phyloP scores from a whole-genome alignment of 2,797 vertebrate genomes.

The Phaenicophaeus curvirostris region DNA sequence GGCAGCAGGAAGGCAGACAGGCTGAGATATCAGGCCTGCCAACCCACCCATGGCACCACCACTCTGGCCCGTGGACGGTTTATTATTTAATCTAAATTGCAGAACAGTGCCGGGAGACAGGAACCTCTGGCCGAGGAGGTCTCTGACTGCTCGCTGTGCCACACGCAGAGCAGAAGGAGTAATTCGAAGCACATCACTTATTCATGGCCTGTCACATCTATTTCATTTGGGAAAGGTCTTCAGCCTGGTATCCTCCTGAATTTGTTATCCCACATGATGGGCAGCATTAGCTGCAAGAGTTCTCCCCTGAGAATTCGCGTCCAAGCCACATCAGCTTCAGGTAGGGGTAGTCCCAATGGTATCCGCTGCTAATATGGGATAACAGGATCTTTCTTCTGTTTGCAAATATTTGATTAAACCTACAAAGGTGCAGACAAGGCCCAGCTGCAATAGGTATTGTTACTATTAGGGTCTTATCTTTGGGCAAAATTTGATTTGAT shows the following conservation, averaged over 20 bases:
- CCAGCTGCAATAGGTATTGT: background rate
- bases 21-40: background rate
- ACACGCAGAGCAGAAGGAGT: accelerated
- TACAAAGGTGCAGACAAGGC: too few species aligned
- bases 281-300: background rate
- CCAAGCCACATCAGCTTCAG: background rate
- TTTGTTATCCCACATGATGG: background rate
- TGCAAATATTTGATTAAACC: background rate
- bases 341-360: background rate
- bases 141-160: background rate
- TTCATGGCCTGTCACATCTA: background rate
- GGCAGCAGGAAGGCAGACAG: background rate
- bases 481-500: background rate
- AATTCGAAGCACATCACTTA: background rate
- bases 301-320: background rate
- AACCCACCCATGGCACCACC: too few species aligned
- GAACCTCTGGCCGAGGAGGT: background rate
- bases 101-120: background rate
- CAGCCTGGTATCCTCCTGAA: background rate
- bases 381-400: background rate
- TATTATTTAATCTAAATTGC: background rate
- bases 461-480: background rate
- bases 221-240: background rate
- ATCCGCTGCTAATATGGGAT: background rate
- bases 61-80: background rate